phyloP scores from a whole-genome alignment of 2,797 vertebrate genomes.

The Neosilurus mollespiculum region DNA sequence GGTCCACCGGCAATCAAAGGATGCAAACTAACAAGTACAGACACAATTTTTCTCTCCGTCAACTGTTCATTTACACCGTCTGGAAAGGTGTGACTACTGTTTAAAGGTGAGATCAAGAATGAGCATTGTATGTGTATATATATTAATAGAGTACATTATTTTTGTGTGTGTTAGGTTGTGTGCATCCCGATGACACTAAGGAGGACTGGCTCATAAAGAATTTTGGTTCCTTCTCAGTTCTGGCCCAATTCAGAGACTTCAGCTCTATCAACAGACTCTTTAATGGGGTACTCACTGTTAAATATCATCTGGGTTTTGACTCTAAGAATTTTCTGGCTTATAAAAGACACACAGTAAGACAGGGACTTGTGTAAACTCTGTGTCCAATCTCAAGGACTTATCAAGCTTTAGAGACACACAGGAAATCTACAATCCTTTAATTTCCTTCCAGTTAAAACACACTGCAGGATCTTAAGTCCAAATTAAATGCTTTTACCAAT shows the following conservation, averaged over 20 bases:
- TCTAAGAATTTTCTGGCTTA: background rate
- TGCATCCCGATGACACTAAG: slow-evolving; percentile 57
- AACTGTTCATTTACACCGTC: too few species aligned
- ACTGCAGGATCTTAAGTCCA: background rate
- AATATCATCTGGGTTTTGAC: too few species aligned
- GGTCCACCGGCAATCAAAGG: too few species aligned
- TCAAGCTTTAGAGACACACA: background rate
- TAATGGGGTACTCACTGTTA: slow-evolving; percentile 68
- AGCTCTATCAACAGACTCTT: slow-evolving; percentile 70
- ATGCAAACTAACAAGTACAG: too few species aligned
- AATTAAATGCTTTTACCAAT: too few species aligned
- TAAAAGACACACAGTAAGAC: background rate
- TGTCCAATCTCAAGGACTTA: background rate
- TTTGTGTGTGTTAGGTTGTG: slow-evolving; percentile 65
- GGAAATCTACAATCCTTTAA: background rate
- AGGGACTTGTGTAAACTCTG: background rate
- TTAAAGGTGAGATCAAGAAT: background rate
- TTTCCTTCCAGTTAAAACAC: background rate
- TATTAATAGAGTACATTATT: background rate
- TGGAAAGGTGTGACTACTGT: too few species aligned
- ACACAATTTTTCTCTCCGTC: too few species aligned
- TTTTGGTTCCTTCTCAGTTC: slow-evolving; percentile 71
- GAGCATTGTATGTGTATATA: background rate
- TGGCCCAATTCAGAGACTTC: slow-evolving; percentile 70
- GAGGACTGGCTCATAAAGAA: slow-evolving; percentile 76